Evolutionary conservation across 2,797 vertebrate genomes (phyloP).

Genomic region (Telmatherina bonti): DNA sequence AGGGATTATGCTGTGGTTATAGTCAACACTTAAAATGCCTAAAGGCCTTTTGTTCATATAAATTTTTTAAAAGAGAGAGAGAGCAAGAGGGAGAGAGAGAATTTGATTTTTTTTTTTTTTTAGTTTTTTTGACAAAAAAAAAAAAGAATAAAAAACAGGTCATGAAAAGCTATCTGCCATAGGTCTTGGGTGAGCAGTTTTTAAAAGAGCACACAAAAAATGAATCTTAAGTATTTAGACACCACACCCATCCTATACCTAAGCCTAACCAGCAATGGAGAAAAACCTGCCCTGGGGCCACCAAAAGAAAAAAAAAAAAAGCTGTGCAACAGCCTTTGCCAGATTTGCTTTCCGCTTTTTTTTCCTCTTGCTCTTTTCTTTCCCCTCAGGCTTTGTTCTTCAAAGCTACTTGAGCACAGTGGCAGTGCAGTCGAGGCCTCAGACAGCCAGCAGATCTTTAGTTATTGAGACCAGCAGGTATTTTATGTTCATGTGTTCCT

Average conservation of each 20-base stretch:
- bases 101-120: not conserved
- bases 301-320: conserved; percentile 60
- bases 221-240: conserved; percentile 73
- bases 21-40: not conserved
- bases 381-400: conserved; percentile 80
- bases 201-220: conserved; percentile 69
- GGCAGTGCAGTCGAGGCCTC: conserved; percentile 56
- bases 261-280: conserved; percentile 65
- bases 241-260: conserved; percentile 74
- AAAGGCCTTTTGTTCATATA: not conserved
- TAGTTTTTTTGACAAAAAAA: conserved; percentile 16
- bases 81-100: not conserved
- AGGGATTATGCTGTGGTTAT: not conserved
- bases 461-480: conserved; percentile 58
- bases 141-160: not conserved
- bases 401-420: conserved; percentile 74
- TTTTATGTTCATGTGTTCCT: conserved; percentile 24
- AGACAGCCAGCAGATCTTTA: conserved; percentile 57
- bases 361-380: conserved; percentile 63
- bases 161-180: conserved; percentile 33
- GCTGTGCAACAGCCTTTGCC: conserved; percentile 66
- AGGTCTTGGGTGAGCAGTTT: conserved; percentile 46
- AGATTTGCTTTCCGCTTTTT: conserved; percentile 74
- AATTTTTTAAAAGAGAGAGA: conserved; percentile 16
- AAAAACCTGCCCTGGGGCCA: conserved; percentile 78